Base-by-base conservation (phyloP, 2,797 vertebrate genomes). In the Siniperca scherzeri region DNA sequence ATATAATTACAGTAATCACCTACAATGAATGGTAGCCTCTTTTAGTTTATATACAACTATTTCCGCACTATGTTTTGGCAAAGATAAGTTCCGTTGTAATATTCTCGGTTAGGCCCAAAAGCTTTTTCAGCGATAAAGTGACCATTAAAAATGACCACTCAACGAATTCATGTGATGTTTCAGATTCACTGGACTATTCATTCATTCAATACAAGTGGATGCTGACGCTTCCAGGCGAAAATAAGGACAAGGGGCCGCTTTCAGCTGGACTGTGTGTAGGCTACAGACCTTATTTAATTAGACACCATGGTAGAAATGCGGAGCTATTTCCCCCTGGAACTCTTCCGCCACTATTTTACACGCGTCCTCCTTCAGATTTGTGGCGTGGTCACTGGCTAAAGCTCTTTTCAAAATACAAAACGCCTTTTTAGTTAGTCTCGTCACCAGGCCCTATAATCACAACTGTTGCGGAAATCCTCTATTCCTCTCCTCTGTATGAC, bases 161-260 rank as follows among this genome's bases (percentile, higher is more conserved):
- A 73, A 68, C 8, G 22, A 77, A 52, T 86, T 36, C 33, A 67
- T 87, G 75, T 83, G 78, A 83, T 79, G 50, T 75, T 65, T 69
- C 12, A 9, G 38, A 80, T 71, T 74, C 57, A 78, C 25, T 61
- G 19, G 21, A 14, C 9, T 60, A 40, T 69, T 79, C 64, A 82
- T 70, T 79, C 17, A 75, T 71, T 38, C 25, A 33, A 72, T 40
- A 40, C 33, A 74, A 75, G 70, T 62, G 42, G 48, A 87, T 56
- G 59, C 12, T 74, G 74, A 76, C 48, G 72, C 30, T 69, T 69
- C 30, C 12, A 60, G 53, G 30, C 53, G 17, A 81, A 83, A 84
- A 77, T 25, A 38, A 70, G 68, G 82, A 90, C 86, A 90, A 88
- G 70, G 78, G 56, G 9, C 7, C 22, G 81, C 83, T 81, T 90